These are phyloP conservation scores for Leucophenga varia DNA, from an alignment of 1,140 invertebrate genomes.

Conservation along the genomic window DNA sequence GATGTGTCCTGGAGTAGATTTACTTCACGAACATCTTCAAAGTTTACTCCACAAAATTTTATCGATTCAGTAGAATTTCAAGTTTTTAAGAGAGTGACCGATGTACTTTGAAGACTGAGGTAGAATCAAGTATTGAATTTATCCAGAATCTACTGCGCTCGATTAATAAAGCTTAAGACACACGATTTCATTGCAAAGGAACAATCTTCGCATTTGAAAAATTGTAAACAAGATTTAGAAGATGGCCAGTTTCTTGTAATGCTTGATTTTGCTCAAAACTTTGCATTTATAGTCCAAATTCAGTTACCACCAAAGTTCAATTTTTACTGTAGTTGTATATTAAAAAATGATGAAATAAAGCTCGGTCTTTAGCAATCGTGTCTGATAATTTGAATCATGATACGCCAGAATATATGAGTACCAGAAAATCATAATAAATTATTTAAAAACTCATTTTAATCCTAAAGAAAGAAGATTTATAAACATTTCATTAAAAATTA, in stretches of 20 bases:
- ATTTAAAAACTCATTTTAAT: constrained; percentile 14
- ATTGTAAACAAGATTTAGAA: constrained; percentile 18
- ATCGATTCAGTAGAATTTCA: neutral
- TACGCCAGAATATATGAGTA: constrained; percentile 16
- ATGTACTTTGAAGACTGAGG: neutral
- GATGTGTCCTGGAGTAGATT: neutral
- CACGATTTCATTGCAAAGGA: constrained; percentile 31
- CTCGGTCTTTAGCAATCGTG: constrained; percentile 16
- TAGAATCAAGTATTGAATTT: constrained; percentile 7
- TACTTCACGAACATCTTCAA: neutral
- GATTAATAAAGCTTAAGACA: constrained; percentile 11
- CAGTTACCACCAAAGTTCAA: constrained; percentile 36
- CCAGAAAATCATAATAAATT: constrained; percentile 17
- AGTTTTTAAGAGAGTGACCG: neutral
- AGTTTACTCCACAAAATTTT: neutral
- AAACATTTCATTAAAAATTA: too few species aligned
- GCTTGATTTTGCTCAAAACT: constrained; percentile 49
- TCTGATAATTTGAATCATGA: constrained; percentile 19
- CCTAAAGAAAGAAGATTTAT: constrained; percentile 13
- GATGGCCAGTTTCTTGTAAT: constrained; percentile 17
- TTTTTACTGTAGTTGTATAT: constrained; percentile 32
- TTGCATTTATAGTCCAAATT: constrained; percentile 37
- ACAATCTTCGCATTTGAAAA: constrained; percentile 19
- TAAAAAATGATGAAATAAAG: constrained; percentile 15
- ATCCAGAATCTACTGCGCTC: constrained; percentile 14